Evolutionary conservation across 2,888 invertebrate species (phyloP).

Genomic region (Stenodema calcarata): DNA sequence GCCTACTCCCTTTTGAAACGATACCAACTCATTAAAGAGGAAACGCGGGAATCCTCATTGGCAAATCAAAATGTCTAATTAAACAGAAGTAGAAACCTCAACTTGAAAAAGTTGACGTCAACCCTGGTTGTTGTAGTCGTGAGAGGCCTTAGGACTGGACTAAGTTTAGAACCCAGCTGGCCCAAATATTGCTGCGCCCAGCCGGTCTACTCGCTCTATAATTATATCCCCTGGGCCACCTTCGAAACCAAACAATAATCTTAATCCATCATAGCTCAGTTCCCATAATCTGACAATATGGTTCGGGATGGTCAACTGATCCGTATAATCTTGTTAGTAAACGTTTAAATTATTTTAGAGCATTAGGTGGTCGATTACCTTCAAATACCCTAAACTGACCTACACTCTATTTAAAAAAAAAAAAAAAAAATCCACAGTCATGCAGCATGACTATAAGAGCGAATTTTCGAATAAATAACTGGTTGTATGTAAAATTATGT

Average conservation of each 20-base stretch:
- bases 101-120: slow-evolving; percentile 27
- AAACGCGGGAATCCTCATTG: neutral
- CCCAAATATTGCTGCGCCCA: slow-evolving; percentile 49
- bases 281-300: neutral
- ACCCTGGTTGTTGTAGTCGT: slow-evolving; percentile 34
- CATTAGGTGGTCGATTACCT: no score
- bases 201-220: slow-evolving; percentile 48
- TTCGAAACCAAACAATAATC: slow-evolving; percentile 46
- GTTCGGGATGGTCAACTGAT: neutral
- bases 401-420: no score
- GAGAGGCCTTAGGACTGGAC: slow-evolving; percentile 40
- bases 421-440: no score
- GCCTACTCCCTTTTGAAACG: no score
- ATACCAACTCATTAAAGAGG: no score
- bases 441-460: no score
- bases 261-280: slow-evolving; percentile 31
- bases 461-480: no score
- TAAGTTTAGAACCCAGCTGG: slow-evolving; percentile 48
- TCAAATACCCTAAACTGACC: no score
- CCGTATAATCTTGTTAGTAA: neutral
- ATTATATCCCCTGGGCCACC: slow-evolving; percentile 48
- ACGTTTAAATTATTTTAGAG: no score
- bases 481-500: no score
- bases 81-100: slow-evolving; percentile 2
- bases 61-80: neutral